These are phyloP conservation scores for Drosophila lutescens DNA, from an alignment of 2,888 invertebrate species.

Conservation along the genomic window DNA sequence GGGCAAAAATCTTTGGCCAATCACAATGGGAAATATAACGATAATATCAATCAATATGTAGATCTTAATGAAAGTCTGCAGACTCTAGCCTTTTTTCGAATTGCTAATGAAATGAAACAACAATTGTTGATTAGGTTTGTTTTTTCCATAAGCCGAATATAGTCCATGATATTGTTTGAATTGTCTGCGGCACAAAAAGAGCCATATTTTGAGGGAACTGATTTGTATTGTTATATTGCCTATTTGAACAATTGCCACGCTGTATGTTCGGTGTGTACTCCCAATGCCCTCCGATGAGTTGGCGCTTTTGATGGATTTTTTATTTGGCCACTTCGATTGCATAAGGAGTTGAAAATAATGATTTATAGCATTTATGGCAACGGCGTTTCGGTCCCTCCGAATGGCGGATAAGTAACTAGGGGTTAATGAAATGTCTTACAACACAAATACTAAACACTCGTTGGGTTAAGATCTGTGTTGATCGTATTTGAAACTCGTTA, in stretches of 20 bases:
- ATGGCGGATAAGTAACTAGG: conserved; percentile 52
- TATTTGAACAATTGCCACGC: conserved; percentile 66
- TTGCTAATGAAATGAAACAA: conserved; percentile 67
- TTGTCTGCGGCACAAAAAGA: conserved; percentile 28
- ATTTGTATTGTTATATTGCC: conserved; percentile 70
- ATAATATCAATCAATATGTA: conserved; percentile 49
- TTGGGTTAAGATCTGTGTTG: conserved; percentile 40
- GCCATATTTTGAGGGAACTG: conserved; percentile 62
- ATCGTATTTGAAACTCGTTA: conserved; percentile 35
- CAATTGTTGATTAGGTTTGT: conserved; percentile 59
- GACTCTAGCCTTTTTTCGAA: conserved; percentile 51
- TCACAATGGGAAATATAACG: conserved; percentile 26
- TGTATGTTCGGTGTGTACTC: conserved; percentile 30
- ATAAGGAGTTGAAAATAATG: conserved; percentile 68
- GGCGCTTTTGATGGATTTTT: conserved; percentile 62
- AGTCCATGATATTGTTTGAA: conserved; percentile 52
- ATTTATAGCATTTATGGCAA: conserved; percentile 64
- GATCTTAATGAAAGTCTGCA: conserved; percentile 64
- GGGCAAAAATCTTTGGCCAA: conserved; percentile 6
- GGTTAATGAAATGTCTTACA: conserved; percentile 65
- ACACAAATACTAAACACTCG: conserved; percentile 50
- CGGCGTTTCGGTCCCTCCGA: conserved; percentile 47
- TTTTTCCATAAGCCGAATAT: conserved; percentile 13
- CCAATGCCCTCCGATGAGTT: conserved; percentile 53
- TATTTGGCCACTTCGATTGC: conserved; percentile 61